A percentile compares a stretch with the other conserved stretches of the same genome.
Conservation (phyloP, 2,113 vertebrate species). For the Athene noctua region DNA sequence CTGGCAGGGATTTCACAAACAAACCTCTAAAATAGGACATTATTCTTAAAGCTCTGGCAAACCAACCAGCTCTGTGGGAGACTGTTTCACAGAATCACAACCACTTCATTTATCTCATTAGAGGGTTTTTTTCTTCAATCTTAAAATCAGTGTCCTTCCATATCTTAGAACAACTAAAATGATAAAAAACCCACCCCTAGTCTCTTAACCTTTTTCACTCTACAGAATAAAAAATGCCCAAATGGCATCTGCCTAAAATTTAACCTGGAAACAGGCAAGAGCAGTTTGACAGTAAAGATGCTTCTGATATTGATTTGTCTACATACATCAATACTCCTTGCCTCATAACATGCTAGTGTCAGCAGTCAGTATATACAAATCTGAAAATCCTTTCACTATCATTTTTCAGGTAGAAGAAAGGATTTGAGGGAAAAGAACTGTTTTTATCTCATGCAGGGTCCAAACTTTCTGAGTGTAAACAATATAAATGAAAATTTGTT, state of each 20-base stretch:
- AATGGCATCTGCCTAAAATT: background rate
- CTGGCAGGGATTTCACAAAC: conserved; percentile 50
- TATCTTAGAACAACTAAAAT: background rate
- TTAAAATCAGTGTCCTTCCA: background rate
- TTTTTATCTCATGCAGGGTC: background rate
- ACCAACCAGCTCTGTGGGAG: background rate
- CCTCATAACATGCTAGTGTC: background rate
- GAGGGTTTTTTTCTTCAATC: background rate
- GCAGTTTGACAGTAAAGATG: background rate
- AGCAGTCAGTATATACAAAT: background rate
- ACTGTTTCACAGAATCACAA: background rate
- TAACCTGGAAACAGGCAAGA: background rate
- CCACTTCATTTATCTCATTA: background rate
- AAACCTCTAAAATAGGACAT: conserved; percentile 26
- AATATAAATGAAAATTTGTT: background rate
- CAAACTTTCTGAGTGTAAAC: background rate
- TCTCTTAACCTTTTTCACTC: background rate
- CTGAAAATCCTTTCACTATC: background rate
- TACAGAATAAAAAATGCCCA: background rate
- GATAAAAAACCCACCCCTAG: background rate
- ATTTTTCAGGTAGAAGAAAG: background rate
- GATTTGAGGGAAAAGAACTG: background rate
- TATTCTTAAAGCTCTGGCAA: conserved; percentile 42
- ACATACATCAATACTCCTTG: background rate
- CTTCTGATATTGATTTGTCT: background rate